Evolutionary conservation across 2,113 vertebrate species (phyloP).

Genomic region (Eira barbara): DNA sequence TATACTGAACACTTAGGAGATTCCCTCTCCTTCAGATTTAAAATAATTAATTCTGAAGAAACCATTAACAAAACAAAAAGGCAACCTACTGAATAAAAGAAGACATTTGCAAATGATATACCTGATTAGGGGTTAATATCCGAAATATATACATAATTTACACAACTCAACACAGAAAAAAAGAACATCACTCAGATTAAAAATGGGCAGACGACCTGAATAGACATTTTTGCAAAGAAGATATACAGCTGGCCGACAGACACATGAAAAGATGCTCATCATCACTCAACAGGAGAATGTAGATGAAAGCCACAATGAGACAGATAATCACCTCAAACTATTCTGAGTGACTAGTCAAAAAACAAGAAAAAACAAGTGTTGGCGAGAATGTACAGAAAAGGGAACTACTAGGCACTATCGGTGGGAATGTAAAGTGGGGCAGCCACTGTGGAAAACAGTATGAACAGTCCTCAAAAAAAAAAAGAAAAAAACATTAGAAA

Average conservation of each 20-base stretch:
- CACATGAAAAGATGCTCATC: background rate
- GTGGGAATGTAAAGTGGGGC: background rate
- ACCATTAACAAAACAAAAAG: background rate
- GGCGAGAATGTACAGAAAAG: background rate
- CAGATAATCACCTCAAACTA: background rate
- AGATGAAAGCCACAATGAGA: background rate
- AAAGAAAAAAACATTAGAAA: background rate
- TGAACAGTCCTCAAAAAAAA: background rate
- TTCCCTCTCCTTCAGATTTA: slow-evolving; percentile 15
- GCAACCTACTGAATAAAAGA: background rate
- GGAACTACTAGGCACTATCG: background rate
- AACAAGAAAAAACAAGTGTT: background rate
- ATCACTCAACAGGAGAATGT: background rate
- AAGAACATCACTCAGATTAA: background rate
- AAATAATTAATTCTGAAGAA: background rate
- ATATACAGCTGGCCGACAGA: background rate
- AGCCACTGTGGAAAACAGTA: background rate
- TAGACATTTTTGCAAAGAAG: background rate
- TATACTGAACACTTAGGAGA: slow-evolving; percentile 36
- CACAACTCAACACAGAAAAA: background rate
- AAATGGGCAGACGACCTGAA: background rate
- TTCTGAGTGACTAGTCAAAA: background rate
- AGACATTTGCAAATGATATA: background rate
- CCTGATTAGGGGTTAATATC: background rate
- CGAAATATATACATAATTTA: background rate